Evolutionary conservation across 64 coral and sea anemone genomes (phyloP).

Genomic region (Orbicella faveolata): DNA sequence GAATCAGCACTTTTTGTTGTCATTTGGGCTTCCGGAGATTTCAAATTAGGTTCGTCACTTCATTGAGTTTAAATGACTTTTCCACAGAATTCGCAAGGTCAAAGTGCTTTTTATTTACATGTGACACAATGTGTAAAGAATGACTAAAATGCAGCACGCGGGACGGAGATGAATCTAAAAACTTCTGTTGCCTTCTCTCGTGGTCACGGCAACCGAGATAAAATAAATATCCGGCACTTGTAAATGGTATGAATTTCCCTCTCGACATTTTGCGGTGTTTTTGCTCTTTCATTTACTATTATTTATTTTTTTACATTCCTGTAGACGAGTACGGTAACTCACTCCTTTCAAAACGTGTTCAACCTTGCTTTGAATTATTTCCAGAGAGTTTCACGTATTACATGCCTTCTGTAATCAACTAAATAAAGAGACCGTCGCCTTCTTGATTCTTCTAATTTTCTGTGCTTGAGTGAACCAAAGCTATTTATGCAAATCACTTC

Average conservation of each 20-base stretch:
- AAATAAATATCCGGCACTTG: neutral
- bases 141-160: neutral
- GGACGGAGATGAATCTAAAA: neutral
- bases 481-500: neutral
- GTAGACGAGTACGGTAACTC: neutral
- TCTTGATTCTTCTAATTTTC: constrained; percentile 22
- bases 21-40: neutral
- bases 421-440: neutral
- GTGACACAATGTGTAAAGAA: neutral
- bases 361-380: neutral
- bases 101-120: neutral
- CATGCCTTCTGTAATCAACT: neutral
- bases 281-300: neutral
- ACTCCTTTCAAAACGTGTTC: neutral
- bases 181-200: neutral
- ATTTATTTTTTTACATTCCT: neutral
- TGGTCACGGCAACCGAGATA: neutral
- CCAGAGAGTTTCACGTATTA: neutral
- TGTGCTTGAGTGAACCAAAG: constrained; percentile 4
- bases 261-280: neutral
- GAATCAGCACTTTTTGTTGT: neutral
- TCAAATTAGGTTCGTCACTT: neutral
- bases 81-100: neutral
- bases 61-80: neutral
- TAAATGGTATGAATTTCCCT: neutral